Conservation (phyloP, 1,140 invertebrate genomes). For the Drosophila ogumai region DNA sequence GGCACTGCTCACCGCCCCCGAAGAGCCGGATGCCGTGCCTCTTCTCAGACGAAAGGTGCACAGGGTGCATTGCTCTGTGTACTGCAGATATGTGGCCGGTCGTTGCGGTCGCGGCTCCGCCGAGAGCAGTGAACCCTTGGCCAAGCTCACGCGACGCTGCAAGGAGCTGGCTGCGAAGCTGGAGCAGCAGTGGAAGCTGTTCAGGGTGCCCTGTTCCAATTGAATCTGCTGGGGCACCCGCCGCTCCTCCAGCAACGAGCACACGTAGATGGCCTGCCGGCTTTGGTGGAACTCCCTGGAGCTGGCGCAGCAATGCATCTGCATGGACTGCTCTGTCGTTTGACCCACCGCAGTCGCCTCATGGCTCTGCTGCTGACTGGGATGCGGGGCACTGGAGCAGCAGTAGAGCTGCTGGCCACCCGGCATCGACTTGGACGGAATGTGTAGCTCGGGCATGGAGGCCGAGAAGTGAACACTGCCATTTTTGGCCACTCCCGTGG, state of each 20-base stretch:
- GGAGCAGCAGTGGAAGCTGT: slow-evolving; percentile 82
- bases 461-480: slow-evolving; percentile 47
- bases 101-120: slow-evolving; percentile 37
- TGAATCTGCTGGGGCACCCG: slow-evolving; percentile 27
- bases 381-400: slow-evolving; percentile 74
- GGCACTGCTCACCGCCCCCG: slow-evolving; percentile 40
- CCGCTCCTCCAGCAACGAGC: slow-evolving; percentile 77
- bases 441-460: slow-evolving; percentile 43
- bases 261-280: slow-evolving; percentile 75
- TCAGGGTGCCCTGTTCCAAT: slow-evolving; percentile 37
- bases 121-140: slow-evolving; percentile 64
- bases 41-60: slow-evolving; percentile 79
- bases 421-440: slow-evolving; percentile 70
- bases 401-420: slow-evolving; percentile 68
- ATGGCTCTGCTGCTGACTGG: slow-evolving; percentile 53
- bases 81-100: slow-evolving; percentile 74
- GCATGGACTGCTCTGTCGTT: slow-evolving; percentile 26
- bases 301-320: slow-evolving; percentile 78
- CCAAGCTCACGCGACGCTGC: slow-evolving; percentile 71
- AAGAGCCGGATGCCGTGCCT: slow-evolving; percentile 27
- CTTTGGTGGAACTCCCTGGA: slow-evolving; percentile 77
- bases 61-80: slow-evolving; percentile 80
- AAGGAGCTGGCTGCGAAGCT: slow-evolving; percentile 67
- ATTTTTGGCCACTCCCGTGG: slow-evolving; percentile 32
- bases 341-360: slow-evolving; percentile 22